These are phyloP conservation scores for Theonella swinhoei DNA, from an alignment of 37 sponge, comb jelly and placozoan species.

Conservation along the genomic window DNA sequence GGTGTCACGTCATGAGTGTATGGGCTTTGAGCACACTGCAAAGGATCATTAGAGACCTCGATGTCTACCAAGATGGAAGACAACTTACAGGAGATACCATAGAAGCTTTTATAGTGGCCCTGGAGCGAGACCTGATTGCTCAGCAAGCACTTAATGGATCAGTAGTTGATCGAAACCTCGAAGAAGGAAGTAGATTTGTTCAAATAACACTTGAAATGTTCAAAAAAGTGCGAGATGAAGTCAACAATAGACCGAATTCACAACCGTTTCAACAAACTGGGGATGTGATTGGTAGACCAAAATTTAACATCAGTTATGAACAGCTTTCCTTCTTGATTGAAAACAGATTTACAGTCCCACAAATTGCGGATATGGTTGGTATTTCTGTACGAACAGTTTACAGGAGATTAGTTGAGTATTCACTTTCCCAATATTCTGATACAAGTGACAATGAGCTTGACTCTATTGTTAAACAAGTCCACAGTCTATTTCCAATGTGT, in stretches of 20 bases:
- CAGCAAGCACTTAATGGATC: too few relatives aligned
- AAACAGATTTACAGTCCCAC: slow-evolving; percentile 19
- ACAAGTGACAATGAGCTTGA: slow-evolving; percentile 47
- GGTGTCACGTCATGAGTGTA: not conserved
- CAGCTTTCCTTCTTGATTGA: slow-evolving; percentile 40
- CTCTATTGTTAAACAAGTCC: not conserved
- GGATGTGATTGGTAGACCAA: slow-evolving; percentile 26
- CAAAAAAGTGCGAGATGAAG: too few relatives aligned
- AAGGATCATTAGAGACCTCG: not conserved
- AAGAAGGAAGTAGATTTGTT: too few relatives aligned
- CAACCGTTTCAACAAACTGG: not conserved
- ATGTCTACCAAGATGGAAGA: slow-evolving; percentile 5
- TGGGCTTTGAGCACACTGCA: not conserved
- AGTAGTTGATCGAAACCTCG: too few relatives aligned
- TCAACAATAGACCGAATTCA: too few relatives aligned
- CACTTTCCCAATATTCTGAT: slow-evolving; percentile 19
- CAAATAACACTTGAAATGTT: too few relatives aligned
- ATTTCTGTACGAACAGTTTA: slow-evolving; percentile 48
- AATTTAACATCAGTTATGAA: slow-evolving; percentile 18
- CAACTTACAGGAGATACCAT: not conserved
- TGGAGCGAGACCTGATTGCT: slow-evolving; percentile 19
- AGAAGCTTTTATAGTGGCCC: not conserved
- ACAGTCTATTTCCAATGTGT: slow-evolving; percentile 32
- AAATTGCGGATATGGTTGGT: slow-evolving; percentile 42
- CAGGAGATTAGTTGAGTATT: slow-evolving; percentile 38